Conservation (phyloP, 2,113 vertebrate species). For the Tonatia bakeri region DNA sequence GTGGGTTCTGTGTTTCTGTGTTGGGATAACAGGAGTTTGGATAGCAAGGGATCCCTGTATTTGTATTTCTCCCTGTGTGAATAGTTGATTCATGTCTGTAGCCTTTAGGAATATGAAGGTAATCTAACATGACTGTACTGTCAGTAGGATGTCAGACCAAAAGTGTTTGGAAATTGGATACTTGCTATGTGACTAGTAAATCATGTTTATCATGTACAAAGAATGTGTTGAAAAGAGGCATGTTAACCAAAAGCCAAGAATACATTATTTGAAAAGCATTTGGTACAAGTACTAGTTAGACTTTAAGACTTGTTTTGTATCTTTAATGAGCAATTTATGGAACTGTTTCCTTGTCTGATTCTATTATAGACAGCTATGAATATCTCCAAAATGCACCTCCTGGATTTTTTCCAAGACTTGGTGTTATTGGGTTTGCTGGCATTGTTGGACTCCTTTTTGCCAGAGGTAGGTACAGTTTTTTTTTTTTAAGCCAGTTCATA, state of each 20-base stretch:
- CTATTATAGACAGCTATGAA: constrained; percentile 84
- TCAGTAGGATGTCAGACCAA: background rate
- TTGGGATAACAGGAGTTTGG: background rate
- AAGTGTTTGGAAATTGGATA: constrained; percentile 29
- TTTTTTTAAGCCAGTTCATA: background rate
- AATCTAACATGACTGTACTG: constrained; percentile 10
- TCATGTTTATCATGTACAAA: constrained; percentile 17
- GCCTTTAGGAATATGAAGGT: background rate
- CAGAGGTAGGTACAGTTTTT: constrained; percentile 84
- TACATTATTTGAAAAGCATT: constrained; percentile 31
- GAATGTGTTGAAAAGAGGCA: background rate
- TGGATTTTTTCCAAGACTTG: constrained; percentile 91
- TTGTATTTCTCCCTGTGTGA: background rate
- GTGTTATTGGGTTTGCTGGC: constrained; percentile 90
- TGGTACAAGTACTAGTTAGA: background rate
- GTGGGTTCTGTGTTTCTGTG: background rate
- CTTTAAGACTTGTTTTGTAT: constrained; percentile 10
- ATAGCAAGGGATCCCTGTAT: background rate
- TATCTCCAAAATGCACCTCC: constrained; percentile 90
- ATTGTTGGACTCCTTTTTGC: constrained; percentile 91
- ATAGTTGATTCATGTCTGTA: background rate
- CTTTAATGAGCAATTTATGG: constrained; percentile 45
- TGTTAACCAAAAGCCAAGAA: constrained; percentile 7
- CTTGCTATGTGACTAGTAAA: background rate
- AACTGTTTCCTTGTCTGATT: constrained; percentile 64